Conservation (phyloP, 2,888 invertebrate genomes). For the Agonum fuliginosum region DNA sequence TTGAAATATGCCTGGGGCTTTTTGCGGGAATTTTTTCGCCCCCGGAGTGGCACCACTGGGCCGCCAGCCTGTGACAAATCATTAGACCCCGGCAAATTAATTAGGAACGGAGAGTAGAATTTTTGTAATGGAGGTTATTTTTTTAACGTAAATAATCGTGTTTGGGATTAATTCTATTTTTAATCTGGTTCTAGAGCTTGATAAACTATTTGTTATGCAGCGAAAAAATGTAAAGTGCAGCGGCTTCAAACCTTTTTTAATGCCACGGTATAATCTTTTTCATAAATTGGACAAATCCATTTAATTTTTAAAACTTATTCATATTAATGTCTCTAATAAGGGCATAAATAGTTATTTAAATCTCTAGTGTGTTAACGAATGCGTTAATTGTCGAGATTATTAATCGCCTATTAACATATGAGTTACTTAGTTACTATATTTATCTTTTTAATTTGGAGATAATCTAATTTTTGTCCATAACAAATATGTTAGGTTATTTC, state of each 20-base stretch:
- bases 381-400: no score
- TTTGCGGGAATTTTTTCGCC: conserved; percentile 41
- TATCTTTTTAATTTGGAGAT: no score
- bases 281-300: neutral
- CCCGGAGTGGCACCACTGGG: conserved; percentile 32
- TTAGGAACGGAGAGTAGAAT: conserved; percentile 39
- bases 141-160: conserved; percentile 39
- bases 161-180: conserved; percentile 44
- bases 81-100: conserved; percentile 52
- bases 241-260: neutral
- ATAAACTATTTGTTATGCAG: conserved; percentile 19
- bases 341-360: no score
- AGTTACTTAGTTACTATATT: no score
- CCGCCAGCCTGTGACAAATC: conserved; percentile 42
- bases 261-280: neutral
- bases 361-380: no score
- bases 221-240: neutral
- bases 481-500: no score
- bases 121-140: conserved; percentile 48
- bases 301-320: no score
- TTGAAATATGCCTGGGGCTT: conserved; percentile 50
- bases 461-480: no score
- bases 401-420: no score
- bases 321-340: no score
- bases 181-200: conserved; percentile 4